Percentiles rank a stretch among this genome's conserved stretches.
Evolutionary conservation across 1,140 invertebrate species (phyloP).

Genomic region (Colletes gigas): DNA sequence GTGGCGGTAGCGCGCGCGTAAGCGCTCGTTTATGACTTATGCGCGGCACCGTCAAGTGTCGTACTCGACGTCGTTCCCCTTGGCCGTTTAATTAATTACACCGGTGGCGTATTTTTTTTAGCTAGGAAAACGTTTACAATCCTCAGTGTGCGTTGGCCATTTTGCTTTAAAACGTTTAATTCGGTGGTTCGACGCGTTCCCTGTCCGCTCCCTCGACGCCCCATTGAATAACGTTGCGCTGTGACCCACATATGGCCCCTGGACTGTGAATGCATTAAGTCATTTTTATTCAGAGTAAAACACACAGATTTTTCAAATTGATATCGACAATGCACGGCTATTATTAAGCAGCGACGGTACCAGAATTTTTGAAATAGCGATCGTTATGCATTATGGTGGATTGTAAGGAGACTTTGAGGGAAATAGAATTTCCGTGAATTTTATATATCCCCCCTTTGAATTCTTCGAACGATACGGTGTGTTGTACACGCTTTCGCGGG

Average conservation of each 20-base stretch:
- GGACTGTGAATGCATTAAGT: too few relatives aligned
- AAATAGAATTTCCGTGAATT: neutral
- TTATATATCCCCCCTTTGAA: neutral
- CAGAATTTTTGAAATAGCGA: too few relatives aligned
- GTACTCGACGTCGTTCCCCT: neutral
- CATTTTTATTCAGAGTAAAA: too few relatives aligned
- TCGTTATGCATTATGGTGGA: too few relatives aligned
- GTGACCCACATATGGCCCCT: too few relatives aligned
- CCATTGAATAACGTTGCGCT: too few relatives aligned
- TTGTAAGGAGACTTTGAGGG: neutral
- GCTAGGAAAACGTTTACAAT: neutral
- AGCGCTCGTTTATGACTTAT: slow-evolving; percentile 53
- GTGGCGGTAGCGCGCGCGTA: slow-evolving; percentile 11
- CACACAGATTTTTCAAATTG: too few relatives aligned
- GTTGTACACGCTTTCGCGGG: too few relatives aligned
- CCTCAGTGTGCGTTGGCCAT: neutral
- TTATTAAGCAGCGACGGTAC: too few relatives aligned
- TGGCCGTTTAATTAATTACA: slow-evolving; percentile 12
- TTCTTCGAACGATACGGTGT: neutral
- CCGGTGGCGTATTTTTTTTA: neutral
- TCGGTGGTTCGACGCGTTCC: too few relatives aligned
- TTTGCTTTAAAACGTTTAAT: neutral
- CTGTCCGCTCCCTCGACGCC: too few relatives aligned
- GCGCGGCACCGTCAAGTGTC: slow-evolving; percentile 12
- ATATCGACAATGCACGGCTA: too few relatives aligned